Conservation (phyloP, 1,140 invertebrate species). For the Tetragonula clypearis region DNA sequence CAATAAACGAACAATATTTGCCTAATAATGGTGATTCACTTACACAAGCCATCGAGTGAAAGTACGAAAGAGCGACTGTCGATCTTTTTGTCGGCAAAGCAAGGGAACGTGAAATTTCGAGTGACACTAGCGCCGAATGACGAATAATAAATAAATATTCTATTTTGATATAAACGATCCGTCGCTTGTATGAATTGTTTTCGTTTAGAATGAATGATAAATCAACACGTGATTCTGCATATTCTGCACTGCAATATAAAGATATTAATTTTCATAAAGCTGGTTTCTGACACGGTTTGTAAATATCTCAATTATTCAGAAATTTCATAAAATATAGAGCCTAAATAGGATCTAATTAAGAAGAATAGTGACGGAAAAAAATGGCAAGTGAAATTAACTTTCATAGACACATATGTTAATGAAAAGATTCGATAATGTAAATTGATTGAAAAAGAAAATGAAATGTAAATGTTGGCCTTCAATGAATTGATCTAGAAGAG, state of each 20-base stretch:
- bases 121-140: background rate
- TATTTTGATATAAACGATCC: constrained; percentile 4
- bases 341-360: too few species aligned
- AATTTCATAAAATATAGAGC: too few species aligned
- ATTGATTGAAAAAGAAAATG: too few species aligned
- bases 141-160: background rate
- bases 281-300: too few species aligned
- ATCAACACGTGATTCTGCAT: background rate
- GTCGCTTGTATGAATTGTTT: background rate
- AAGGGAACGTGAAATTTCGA: background rate
- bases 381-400: too few species aligned
- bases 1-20: constrained; percentile 22
- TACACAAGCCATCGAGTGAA: background rate
- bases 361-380: too few species aligned
- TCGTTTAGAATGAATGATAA: too few species aligned
- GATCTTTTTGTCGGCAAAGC: background rate
- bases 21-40: constrained; percentile 24
- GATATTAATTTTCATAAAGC: background rate
- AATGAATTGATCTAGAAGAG: too few species aligned
- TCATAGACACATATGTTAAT: too few species aligned
- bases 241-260: background rate
- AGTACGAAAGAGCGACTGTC: background rate
- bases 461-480: too few species aligned
- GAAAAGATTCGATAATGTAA: too few species aligned
- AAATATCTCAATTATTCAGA: too few species aligned